These are phyloP conservation scores for Agrilus biguttatus DNA, from an alignment of 2,888 invertebrate species.

Conservation along the genomic window DNA sequence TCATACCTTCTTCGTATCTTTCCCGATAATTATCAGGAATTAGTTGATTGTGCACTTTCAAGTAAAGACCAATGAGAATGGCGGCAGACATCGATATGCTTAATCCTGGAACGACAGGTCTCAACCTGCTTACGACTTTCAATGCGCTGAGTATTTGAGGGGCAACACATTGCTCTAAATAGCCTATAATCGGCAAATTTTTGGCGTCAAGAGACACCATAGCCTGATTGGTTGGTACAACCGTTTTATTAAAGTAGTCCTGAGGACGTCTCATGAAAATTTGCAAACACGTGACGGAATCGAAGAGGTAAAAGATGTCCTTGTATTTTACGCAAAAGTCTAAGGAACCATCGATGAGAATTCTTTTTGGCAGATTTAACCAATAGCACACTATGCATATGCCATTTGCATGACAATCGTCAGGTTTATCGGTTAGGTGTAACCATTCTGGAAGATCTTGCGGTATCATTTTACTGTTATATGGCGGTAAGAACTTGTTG, in stretches of 20 bases:
- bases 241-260: constrained; percentile 33
- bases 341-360: constrained; percentile 31
- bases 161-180: constrained; percentile 45
- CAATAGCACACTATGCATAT: constrained; percentile 47
- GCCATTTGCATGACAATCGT: constrained; percentile 36
- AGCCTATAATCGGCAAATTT: constrained; percentile 41
- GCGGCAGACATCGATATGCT: constrained; percentile 35
- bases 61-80: constrained; percentile 39
- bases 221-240: constrained; percentile 23
- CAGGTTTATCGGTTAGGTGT: constrained; percentile 12
- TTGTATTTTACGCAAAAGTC: constrained; percentile 35
- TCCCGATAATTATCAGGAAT: constrained; percentile 19
- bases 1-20: constrained; percentile 29
- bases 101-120: constrained; percentile 48
- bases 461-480: constrained; percentile 28
- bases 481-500: constrained; percentile 28
- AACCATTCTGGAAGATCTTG: constrained; percentile 32
- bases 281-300: constrained; percentile 33
- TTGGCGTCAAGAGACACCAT: constrained; percentile 33
- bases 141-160: constrained; percentile 39
- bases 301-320: constrained; percentile 41
- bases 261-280: constrained; percentile 39
- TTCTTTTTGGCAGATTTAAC: constrained; percentile 35
- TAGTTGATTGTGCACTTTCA: constrained; percentile 38
- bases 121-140: constrained; percentile 33